Base-by-base conservation (phyloP, 2,797 vertebrate species). In the Rachycentron canadum region DNA sequence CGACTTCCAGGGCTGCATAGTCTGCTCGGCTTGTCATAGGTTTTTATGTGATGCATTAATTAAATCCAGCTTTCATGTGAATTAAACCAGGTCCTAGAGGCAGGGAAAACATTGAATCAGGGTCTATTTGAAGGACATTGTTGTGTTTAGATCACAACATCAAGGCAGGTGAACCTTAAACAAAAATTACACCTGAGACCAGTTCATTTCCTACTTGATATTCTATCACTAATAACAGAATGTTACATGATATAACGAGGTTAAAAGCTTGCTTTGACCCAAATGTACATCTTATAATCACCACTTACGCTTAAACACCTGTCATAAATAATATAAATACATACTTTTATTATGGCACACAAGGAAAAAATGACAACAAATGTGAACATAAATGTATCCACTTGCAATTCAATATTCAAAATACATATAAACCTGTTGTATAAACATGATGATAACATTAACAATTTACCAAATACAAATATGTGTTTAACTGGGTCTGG, bases 391-490 rank as follows among this genome's bases (percentile, higher is more conserved):
- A 0, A 40, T 62, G 28, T 32, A 25, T 14, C 21, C 16, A 65
- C 17, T 63, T 19, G 12, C 6, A 19, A 7, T 2, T 47, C 16
- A 30, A 7, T 23, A 34, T 30, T 47, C 6, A 55, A 26, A 25
- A 55, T 30, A 57, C 26, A 17, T 5, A 21, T 40, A 26, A 36
- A 32, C n/a, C 10, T 43, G n/a, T 9, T 12, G 13, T 2, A 58
- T 52, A 36, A 69, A 59, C 12, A 28, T 23, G 21, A 45, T 55
- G 34, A 40, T 11, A 30, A 32, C 50, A 75, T 67, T 43, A 83
- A 64, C 21, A 52, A 14, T n/a, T n/a, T n/a, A 56, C 16, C 38
- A 64, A 58, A 79, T 32, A 66, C 28, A 79, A 69, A 76, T 32
- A 25, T 45, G n/a, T 73, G 56, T 56, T 69, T 45, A 66, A 79